Conservation (phyloP, 2,888 invertebrate genomes). For the Erynnis tages region DNA sequence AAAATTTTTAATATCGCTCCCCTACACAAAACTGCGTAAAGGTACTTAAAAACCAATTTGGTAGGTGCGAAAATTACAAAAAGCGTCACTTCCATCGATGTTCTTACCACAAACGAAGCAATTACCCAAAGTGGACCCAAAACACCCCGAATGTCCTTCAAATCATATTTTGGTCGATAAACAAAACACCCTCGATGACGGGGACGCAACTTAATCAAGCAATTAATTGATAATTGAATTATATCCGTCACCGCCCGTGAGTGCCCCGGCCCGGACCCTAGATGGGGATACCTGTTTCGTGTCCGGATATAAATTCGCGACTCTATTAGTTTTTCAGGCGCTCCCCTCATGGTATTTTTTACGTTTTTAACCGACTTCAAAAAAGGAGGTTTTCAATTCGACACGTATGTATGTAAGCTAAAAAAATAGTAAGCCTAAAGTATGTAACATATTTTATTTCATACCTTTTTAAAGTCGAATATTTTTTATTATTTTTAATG, state of each 20-base stretch:
- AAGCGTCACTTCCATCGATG: not conserved
- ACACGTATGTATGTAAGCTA: no score
- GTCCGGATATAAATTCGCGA: conserved; percentile 11
- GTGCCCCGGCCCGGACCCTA: conserved; percentile 32
- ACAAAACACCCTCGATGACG: conserved; percentile 58
- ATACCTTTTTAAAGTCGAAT: no score
- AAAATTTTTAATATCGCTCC: not conserved
- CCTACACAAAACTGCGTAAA: not conserved
- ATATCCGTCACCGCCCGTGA: conserved; percentile 66
- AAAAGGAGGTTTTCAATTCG: no score
- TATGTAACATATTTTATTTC: no score
- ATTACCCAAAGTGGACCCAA: conserved; percentile 23
- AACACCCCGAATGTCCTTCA: conserved; percentile 32
- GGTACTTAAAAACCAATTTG: conserved; percentile 8
- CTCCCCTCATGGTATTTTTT: not conserved
- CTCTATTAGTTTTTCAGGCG: not conserved
- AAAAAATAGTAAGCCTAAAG: no score
- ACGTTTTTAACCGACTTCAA: not conserved
- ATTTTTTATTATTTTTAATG: no score
- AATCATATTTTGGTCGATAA: conserved; percentile 72
- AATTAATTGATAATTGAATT: conserved; percentile 78
- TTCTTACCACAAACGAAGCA: conserved; percentile 19
- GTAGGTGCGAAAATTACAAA: conserved; percentile 10
- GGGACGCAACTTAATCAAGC: conserved; percentile 74
- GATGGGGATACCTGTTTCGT: conserved; percentile 37